These are phyloP conservation scores for Leptinotarsa juncta DNA, from an alignment of 2,888 invertebrate species.

Conservation along the genomic window DNA sequence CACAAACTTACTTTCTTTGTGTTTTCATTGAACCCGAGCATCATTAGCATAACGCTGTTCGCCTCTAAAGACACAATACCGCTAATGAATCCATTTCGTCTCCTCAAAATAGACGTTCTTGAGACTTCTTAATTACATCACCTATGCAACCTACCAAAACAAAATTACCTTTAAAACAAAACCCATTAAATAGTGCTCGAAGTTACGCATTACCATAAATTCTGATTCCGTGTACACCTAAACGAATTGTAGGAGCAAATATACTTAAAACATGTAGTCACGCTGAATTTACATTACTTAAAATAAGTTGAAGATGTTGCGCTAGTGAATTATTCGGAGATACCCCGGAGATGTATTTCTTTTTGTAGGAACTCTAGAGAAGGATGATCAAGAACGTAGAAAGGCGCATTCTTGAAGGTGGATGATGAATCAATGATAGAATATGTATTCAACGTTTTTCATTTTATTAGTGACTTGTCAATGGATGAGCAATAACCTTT, in stretches of 20 bases:
- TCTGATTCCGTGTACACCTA: conserved; percentile 30
- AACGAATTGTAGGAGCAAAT: conserved; percentile 38
- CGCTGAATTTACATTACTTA: conserved; percentile 47
- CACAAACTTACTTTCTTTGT: too few species aligned
- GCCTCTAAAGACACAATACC: conserved; percentile 2
- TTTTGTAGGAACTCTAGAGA: conserved; percentile 10
- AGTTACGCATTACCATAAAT: conserved; percentile 37
- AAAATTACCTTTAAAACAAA: conserved; percentile 30
- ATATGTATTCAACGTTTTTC: neutral
- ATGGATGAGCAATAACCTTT: too few species aligned
- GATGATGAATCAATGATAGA: neutral
- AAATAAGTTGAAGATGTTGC: conserved; percentile 46
- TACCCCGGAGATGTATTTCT: conserved; percentile 33
- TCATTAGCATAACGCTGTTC: conserved; percentile 6
- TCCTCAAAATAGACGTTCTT: conserved; percentile 16
- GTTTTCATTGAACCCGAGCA: neutral
- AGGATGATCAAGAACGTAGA: neutral
- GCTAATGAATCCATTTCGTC: conserved; percentile 11
- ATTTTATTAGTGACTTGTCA: too few species aligned
- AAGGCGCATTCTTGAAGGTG: neutral
- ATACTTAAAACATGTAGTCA: conserved; percentile 46
- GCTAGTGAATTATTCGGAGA: conserved; percentile 41
- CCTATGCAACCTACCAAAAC: conserved; percentile 22
- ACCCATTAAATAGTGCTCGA: conserved; percentile 28
- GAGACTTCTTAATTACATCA: conserved; percentile 13